Evolutionary conservation across 2,113 vertebrate genomes (phyloP).

Genomic region (Phycodurus eques): DNA sequence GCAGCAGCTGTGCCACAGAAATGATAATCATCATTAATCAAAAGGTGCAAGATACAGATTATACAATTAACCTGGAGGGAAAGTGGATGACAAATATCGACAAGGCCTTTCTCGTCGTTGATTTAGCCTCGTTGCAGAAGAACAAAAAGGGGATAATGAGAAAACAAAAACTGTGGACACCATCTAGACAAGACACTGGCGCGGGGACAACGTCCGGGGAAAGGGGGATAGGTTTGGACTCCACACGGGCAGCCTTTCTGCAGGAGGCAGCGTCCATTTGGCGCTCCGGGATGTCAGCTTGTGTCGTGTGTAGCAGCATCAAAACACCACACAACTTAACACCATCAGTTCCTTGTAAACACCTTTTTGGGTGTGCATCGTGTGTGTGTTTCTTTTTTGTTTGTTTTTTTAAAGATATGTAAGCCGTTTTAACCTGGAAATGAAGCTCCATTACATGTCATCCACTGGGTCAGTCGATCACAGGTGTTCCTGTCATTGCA

Average conservation of each 20-base stretch:
- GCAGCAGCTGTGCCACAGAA: constrained; percentile 31
- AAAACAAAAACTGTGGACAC: constrained; percentile 24
- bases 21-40: constrained; percentile 14
- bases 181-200: constrained; percentile 36
- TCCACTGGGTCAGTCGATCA: neutral
- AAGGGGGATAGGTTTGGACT: neutral
- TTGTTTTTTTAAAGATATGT: constrained; percentile 3
- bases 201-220: constrained; percentile 36
- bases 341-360: neutral
- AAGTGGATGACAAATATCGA: constrained; percentile 25
- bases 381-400: neutral
- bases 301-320: neutral
- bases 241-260: neutral
- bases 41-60: constrained; percentile 29
- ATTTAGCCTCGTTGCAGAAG: constrained; percentile 3
- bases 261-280: neutral
- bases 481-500: constrained; percentile 41
- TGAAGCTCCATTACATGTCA: constrained; percentile 6
- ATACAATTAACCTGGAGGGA: constrained; percentile 23
- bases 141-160: constrained; percentile 17
- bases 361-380: constrained; percentile 34
- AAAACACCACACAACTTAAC: neutral
- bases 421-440: constrained; percentile 27
- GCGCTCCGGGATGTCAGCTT: neutral
- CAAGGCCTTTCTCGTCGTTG: constrained; percentile 23